Conservation (phyloP, 2,113 vertebrate genomes). For the Antennarius striatus region DNA sequence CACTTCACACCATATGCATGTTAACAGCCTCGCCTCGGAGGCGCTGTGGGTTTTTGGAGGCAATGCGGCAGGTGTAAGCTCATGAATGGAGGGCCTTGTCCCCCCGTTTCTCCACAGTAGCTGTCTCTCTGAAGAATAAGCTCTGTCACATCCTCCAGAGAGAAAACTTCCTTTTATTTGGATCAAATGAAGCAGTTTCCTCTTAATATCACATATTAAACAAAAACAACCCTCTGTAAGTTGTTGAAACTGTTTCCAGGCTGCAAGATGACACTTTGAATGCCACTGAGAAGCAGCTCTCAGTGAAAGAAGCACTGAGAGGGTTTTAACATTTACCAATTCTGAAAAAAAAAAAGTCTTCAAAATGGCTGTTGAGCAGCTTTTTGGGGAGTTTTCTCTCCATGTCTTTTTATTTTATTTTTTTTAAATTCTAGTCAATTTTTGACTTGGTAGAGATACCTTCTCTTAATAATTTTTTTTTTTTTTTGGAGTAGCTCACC, state of each 20-base stretch:
- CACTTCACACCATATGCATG: conserved; percentile 60
- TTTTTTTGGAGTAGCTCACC: conserved; percentile 41
- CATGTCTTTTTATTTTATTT: background rate
- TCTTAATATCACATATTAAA: conserved; percentile 51
- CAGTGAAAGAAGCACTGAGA: conserved; percentile 42
- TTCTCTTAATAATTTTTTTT: conserved; percentile 18
- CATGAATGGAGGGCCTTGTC: conserved; percentile 81
- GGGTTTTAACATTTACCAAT: conserved; percentile 39
- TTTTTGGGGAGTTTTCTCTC: conserved; percentile 25
- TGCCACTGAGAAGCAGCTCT: conserved; percentile 63
- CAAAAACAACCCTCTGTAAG: conserved; percentile 43
- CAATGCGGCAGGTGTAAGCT: conserved; percentile 75
- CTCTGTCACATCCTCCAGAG: conserved; percentile 66
- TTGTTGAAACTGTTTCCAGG: conserved; percentile 61
- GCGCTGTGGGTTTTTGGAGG: conserved; percentile 41
- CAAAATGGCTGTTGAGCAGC: conserved; percentile 49
- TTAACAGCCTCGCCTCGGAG: conserved; percentile 66
- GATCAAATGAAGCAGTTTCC: conserved; percentile 66
- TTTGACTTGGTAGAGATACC: conserved; percentile 46
- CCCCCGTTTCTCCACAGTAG: conserved; percentile 40
- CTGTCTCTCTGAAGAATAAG: conserved; percentile 65
- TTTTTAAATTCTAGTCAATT: conserved; percentile 23
- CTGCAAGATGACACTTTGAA: conserved; percentile 64
- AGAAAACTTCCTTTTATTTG: conserved; percentile 73
- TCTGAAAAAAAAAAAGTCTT: conserved; percentile 24